A percentile compares a stretch with the other conserved stretches of the same genome.
Conservation (phyloP, 2,113 vertebrate species). For the Terrapene triunguis region DNA sequence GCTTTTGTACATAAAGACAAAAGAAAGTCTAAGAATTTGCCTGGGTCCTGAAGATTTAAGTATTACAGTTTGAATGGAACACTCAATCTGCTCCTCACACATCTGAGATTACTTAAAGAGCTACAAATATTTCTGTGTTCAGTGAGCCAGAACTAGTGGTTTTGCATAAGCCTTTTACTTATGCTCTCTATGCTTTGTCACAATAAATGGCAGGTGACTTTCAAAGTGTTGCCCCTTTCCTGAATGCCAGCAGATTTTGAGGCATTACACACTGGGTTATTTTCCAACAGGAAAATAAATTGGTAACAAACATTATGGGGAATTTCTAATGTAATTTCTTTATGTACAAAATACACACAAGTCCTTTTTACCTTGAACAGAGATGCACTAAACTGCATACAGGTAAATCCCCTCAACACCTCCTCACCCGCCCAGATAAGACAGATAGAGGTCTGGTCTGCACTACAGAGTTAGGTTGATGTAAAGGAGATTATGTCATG, state of each 20-base stretch:
- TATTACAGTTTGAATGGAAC: no score
- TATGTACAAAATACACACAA: not conserved
- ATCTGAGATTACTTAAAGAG: no score
- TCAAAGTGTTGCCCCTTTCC: not conserved
- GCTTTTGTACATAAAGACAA: no score
- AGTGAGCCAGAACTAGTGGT: no score
- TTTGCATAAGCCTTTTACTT: no score
- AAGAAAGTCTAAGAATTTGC: no score
- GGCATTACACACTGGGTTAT: not conserved
- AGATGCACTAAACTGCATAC: not conserved
- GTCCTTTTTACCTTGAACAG: not conserved
- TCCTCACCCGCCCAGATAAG: not conserved
- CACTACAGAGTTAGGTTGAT: no score
- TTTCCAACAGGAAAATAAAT: not conserved
- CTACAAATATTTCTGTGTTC: no score
- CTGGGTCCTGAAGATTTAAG: no score
- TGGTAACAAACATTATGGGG: not conserved
- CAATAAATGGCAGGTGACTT: not conserved
- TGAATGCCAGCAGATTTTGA: not conserved
- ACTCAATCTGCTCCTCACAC: no score
- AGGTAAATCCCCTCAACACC: not conserved
- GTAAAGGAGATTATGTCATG: no score
- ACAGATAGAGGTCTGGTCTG: not conserved
- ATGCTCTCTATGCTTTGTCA: not conserved
- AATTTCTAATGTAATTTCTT: not conserved